These are phyloP conservation scores for Brachionus manjavacas DNA, from an alignment of 1,140 invertebrate genomes.

Conservation along the genomic window DNA sequence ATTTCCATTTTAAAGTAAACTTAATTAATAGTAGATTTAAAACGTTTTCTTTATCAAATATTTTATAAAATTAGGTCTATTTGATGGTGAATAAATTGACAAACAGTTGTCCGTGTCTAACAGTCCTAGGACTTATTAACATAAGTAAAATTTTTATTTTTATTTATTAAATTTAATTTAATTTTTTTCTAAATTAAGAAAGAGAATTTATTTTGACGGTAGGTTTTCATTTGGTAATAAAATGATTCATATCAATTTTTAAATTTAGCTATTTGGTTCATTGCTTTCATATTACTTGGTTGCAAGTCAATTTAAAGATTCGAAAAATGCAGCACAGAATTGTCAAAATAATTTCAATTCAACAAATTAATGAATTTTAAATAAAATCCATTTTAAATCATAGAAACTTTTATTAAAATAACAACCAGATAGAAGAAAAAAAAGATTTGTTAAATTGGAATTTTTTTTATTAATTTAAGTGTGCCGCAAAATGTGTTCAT, in stretches of 20 bases:
- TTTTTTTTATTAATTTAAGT: too few relatives aligned
- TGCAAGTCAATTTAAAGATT: neutral
- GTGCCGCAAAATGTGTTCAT: too few relatives aligned
- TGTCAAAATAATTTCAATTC: neutral
- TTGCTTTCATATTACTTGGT: constrained; percentile 14
- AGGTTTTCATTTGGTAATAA: neutral
- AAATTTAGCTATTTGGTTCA: neutral
- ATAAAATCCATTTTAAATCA: too few relatives aligned
- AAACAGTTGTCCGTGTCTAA: neutral
- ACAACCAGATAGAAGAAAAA: too few relatives aligned
- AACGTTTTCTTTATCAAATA: neutral
- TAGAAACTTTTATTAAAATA: too few relatives aligned
- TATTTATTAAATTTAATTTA: neutral
- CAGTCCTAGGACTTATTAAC: neutral
- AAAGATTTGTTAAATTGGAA: too few relatives aligned
- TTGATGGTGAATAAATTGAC: neutral
- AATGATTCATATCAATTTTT: neutral
- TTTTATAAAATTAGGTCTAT: neutral
- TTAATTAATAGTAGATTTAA: too few relatives aligned
- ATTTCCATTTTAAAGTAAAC: constrained; percentile 30
- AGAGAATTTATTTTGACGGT: constrained; percentile 9
- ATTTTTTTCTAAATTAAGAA: neutral
- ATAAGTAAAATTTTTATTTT: neutral
- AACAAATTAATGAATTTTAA: neutral
- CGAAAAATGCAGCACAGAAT: neutral